Conservation (phyloP, 2,113 vertebrate species). For the Okapia johnstoni region DNA sequence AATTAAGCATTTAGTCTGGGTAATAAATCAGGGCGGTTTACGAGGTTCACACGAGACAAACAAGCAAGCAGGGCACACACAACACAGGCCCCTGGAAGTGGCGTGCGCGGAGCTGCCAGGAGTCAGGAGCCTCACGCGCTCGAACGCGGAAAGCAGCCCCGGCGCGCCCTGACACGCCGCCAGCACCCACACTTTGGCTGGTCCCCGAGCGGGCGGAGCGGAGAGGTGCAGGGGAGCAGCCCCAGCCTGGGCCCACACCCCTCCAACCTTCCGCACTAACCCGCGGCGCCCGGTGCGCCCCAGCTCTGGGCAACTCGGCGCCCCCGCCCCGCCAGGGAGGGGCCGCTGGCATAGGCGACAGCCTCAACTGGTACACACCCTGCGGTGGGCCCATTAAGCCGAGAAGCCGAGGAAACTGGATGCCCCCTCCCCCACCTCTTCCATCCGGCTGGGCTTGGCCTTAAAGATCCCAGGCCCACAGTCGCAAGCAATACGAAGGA, state of each 20-base stretch:
- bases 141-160: neutral
- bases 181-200: slow-evolving; percentile 38
- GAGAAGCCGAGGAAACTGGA: neutral
- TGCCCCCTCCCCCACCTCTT: slow-evolving; percentile 54
- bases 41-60: slow-evolving; percentile 84
- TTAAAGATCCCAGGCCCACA: slow-evolving; percentile 47
- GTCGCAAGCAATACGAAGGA: neutral
- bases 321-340: slow-evolving; percentile 52
- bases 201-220: neutral
- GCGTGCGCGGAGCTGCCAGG: slow-evolving; percentile 35
- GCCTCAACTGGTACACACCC: slow-evolving; percentile 57
- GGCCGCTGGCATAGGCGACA: slow-evolving; percentile 36
- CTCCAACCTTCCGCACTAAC: slow-evolving; percentile 29
- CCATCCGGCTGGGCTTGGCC: slow-evolving; percentile 20
- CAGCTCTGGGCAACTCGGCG: slow-evolving; percentile 22
- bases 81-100: slow-evolving; percentile 73
- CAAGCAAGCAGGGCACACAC: slow-evolving; percentile 79
- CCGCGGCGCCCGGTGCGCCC: slow-evolving; percentile 30
- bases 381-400: slow-evolving; percentile 48
- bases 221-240: neutral
- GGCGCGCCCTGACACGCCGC: slow-evolving; percentile 28
- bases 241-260: neutral
- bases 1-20: slow-evolving; percentile 88
- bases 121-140: slow-evolving; percentile 39
- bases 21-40: slow-evolving; percentile 87